Evolutionary conservation across 2,113 vertebrate species (phyloP).

Genomic region (Ramphastos sulfuratus): DNA sequence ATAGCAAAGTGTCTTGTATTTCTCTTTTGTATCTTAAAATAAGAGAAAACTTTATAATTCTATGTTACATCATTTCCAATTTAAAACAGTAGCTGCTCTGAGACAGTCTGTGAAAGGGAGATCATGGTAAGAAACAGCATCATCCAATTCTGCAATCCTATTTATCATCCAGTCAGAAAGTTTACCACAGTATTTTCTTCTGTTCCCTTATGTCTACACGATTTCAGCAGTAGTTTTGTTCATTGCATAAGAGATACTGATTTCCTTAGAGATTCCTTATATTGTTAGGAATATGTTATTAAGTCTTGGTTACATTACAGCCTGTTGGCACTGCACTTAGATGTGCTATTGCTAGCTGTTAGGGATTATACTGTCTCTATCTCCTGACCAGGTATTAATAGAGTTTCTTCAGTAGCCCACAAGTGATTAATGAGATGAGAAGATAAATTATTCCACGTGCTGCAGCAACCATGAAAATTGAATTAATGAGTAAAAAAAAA

Average conservation of each 20-base stretch:
- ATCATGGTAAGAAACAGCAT: not conserved
- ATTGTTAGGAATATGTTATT: conserved; percentile 35
- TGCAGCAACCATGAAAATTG: conserved; percentile 61
- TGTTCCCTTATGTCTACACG: not conserved
- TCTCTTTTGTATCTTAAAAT: not conserved
- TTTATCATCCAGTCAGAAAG: not conserved
- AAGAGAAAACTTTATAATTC: not conserved
- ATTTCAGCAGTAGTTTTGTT: conserved; percentile 20
- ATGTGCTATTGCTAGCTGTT: conserved; percentile 52
- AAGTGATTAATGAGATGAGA: conserved; percentile 78
- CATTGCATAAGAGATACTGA: not conserved
- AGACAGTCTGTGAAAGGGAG: not conserved
- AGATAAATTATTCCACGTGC: conserved; percentile 75
- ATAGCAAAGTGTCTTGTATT: not conserved
- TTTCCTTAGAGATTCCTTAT: not conserved
- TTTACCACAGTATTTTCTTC: not conserved
- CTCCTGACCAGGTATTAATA: conserved; percentile 72
- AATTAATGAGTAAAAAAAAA: conserved; percentile 68
- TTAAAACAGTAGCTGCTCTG: not conserved
- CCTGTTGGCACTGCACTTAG: conserved; percentile 37
- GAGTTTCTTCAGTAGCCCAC: conserved; percentile 64
- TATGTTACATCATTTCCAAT: not conserved
- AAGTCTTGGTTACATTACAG: conserved; percentile 39
- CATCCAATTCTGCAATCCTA: not conserved
- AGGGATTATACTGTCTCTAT: conserved; percentile 59